These are phyloP conservation scores for Etheostoma perlongum DNA, from an alignment of 2,797 vertebrate genomes.

Conservation along the genomic window DNA sequence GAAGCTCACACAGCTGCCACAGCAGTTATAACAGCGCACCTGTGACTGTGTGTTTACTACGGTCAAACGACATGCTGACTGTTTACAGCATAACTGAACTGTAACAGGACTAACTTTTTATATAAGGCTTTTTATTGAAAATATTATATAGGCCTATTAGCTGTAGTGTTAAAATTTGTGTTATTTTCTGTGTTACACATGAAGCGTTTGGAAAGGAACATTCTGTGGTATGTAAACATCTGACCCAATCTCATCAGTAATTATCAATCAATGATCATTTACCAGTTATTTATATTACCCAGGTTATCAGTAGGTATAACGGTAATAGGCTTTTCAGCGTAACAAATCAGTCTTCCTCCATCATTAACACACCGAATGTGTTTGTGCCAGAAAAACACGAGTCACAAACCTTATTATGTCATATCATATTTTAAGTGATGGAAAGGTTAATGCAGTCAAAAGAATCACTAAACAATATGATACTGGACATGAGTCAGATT, in stretches of 20 bases:
- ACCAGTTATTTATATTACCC: neutral
- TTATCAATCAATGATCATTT: neutral
- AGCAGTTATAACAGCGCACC: slow-evolving; percentile 13
- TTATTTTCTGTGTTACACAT: neutral
- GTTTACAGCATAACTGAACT: slow-evolving; percentile 6
- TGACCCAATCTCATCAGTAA: neutral
- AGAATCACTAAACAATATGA: neutral
- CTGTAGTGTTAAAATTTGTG: neutral
- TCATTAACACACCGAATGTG: slow-evolving; percentile 15
- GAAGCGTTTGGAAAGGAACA: neutral
- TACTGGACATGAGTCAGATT: slow-evolving; percentile 6
- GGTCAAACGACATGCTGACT: slow-evolving; percentile 12
- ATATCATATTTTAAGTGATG: slow-evolving; percentile 18
- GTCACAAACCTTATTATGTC: slow-evolving; percentile 21
- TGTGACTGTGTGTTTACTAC: slow-evolving; percentile 28
- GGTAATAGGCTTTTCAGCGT: neutral
- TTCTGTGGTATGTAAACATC: neutral
- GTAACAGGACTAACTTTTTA: neutral
- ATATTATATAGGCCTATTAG: neutral
- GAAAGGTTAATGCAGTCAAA: slow-evolving; percentile 5
- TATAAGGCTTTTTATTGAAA: neutral
- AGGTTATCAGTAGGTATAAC: neutral
- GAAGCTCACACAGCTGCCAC: slow-evolving; percentile 29
- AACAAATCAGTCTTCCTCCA: neutral
- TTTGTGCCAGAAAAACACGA: slow-evolving; percentile 31